Evolutionary conservation across 1,140 invertebrate species (phyloP), one percentile per base, ranked within the genome.

Genomic region (Leptopilina boulardi): DNA sequence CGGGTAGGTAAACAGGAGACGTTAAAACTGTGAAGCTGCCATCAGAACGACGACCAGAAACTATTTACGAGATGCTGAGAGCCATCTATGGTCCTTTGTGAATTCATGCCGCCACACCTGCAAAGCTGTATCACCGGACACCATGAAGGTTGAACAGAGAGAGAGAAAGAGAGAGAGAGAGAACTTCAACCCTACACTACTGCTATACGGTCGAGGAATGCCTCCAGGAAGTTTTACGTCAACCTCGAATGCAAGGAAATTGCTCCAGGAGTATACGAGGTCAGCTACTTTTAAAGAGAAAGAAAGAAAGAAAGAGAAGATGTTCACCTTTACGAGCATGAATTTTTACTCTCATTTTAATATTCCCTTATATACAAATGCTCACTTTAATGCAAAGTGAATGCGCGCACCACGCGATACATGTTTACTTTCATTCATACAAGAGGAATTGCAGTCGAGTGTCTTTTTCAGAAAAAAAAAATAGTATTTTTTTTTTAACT

Each of bases 11-110:
- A 76, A 44, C 66, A 44, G 11, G 13, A 54, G 11, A 47, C 41
- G 71, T 47, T 44, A 73, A 26, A 51, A 71, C 44, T n/a, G 54
- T 75, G 23, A 70, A 66, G 44, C 44, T 70, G 74, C 56, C 56
- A n/a, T n/a, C n/a, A 70, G 19, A 54, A 74, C 56, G 73, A 77
- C 71, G 26, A 77, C 47, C 80, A 75, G 79, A 38, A 77, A 79
- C 77, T 78, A 82, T 79, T 82, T 79, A 76, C 77, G 71, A 76
- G 80, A 76, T 74, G 75, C 76, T 77, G 75, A 79, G 79, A 78
- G 74, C 84, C 82, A 84, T 86, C 83, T 84, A 86, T 15, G 83
- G 56, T 70, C 75, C 84, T 86, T 86, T 86, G 82, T 83, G 74
- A n/a, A 77, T 44, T 70, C 79, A 76, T 51, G 80, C 83, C 84